A percentile compares a stretch with the other conserved stretches of the same genome.
Evolutionary conservation across 2,888 invertebrate genomes (phyloP).

Genomic region (Junonia oenone): DNA sequence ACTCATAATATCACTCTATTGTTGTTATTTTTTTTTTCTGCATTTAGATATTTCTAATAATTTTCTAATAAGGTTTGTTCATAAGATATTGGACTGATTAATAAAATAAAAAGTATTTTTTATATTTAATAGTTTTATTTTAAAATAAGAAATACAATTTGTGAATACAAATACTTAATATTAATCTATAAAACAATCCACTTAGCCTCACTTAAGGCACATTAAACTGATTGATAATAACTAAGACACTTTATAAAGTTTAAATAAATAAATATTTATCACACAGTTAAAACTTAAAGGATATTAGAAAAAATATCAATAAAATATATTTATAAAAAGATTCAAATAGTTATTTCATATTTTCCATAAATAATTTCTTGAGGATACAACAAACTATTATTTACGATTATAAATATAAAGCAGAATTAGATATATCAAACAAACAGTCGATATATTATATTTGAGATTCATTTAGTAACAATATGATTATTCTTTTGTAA

Average conservation of each 20-base stretch:
- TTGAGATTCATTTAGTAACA: slow-evolving; percentile 19
- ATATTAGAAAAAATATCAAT: slow-evolving; percentile 3
- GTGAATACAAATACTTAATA: slow-evolving; percentile 12
- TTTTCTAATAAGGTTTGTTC: background rate
- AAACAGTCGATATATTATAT: slow-evolving; percentile 7
- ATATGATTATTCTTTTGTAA: slow-evolving; percentile 9
- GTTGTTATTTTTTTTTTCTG: no score
- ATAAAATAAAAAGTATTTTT: background rate
- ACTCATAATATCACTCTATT: no score
- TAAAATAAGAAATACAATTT: slow-evolving; percentile 2
- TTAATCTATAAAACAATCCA: slow-evolving; percentile 5
- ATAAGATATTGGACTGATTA: background rate
- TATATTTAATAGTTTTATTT: background rate
- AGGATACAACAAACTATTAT: background rate
- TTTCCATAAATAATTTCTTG: background rate
- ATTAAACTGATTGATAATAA: slow-evolving; percentile 13
- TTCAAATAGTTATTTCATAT: background rate
- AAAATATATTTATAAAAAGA: slow-evolving; percentile 1
- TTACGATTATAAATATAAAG: slow-evolving; percentile 7
- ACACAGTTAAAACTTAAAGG: slow-evolving; percentile 1
- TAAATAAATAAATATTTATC: slow-evolving; percentile 1
- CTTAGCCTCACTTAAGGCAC: slow-evolving; percentile 17
- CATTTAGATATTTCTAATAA: background rate
- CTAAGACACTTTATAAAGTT: slow-evolving; percentile 3
- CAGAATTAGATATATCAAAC: slow-evolving; percentile 8